phyloP scores from a whole-genome alignment of 2,797 vertebrate species.

The Atherinosoma microstoma region DNA sequence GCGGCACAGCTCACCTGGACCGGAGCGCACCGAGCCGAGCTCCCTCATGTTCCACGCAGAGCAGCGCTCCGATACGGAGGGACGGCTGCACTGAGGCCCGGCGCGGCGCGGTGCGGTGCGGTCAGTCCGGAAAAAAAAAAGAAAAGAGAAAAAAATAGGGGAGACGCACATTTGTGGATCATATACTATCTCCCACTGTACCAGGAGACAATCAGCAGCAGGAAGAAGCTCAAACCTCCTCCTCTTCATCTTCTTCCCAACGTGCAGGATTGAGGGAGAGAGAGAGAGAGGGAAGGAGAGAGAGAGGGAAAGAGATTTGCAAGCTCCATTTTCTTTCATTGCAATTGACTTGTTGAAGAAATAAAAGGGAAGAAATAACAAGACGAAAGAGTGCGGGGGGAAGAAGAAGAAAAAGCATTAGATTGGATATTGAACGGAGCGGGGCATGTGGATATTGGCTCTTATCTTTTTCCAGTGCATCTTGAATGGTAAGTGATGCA shows the following conservation, averaged over 20 bases:
- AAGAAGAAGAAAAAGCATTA: slow-evolving; percentile 84
- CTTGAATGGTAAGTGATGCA: slow-evolving; percentile 92
- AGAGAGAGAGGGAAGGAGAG: slow-evolving; percentile 24
- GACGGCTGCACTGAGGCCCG: slow-evolving; percentile 79
- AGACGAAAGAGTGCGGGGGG: slow-evolving; percentile 76
- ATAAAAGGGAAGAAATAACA: slow-evolving; percentile 72
- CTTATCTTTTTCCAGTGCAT: slow-evolving; percentile 98
- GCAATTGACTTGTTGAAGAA: slow-evolving; percentile 82
- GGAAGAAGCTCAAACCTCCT: slow-evolving; percentile 76
- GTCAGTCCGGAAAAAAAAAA: slow-evolving; percentile 66
- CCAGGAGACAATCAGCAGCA: slow-evolving; percentile 81
- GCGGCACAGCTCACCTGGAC: slow-evolving; percentile 85
- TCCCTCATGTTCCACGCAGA: slow-evolving; percentile 77
- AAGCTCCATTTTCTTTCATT: slow-evolving; percentile 72
- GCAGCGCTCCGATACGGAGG: slow-evolving; percentile 78
- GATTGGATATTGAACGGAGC: slow-evolving; percentile 91
- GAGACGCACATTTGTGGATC: slow-evolving; percentile 76
- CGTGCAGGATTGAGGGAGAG: slow-evolving; percentile 71
- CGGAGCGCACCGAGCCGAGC: slow-evolving; percentile 72
- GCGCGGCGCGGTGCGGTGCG: slow-evolving; percentile 74
- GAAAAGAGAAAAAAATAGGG: background rate
- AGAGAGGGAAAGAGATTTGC: slow-evolving; percentile 64
- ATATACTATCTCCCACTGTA: slow-evolving; percentile 68
- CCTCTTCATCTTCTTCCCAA: slow-evolving; percentile 78
- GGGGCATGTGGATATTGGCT: slow-evolving; percentile 99